Evolutionary conservation across 1,140 invertebrate species (phyloP), one percentile per base, ranked within the genome.

Genomic region (Pararge aegeria): DNA sequence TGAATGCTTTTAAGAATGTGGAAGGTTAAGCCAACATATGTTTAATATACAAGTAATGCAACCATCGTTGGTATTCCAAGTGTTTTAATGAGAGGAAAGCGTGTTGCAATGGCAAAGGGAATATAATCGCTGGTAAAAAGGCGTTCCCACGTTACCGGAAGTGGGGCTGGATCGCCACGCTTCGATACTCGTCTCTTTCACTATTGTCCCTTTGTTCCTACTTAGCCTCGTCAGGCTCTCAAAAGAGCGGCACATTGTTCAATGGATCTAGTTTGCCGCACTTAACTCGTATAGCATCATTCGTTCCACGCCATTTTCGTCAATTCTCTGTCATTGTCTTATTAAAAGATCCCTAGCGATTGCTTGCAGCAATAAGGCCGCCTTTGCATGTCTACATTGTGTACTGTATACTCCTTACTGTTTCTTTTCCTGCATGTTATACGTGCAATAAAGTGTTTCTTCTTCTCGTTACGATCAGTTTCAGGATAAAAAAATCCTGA

Each of bases 111-210:
- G 54, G 54, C 53, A 58, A 21, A 55, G 54, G 67, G 66, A 73
- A 75, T 73, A 80, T 83, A 61, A 64, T 75, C 62, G 65, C 63
- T 60, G 68, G 73, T 78, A 72, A 75, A 78, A 75, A 76, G 75
- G 70, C 67, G 73, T 88, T 88, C 83, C 80, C 83, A 86, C 85
- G 81, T 81, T 71, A 68, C 73, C 73, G 80, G 82, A 87, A 84
- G 68, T 69, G 50, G 69, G 72, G 65, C 68, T 76, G 69, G 73
- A 81, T 75, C 66, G 80, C 76, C 79, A 81, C 80, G 84, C 82
- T 85, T 66, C 73, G 74, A 75, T 83, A 81, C 79, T 83, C 73
- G 75, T 68, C 70, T 78, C 76, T 79, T 80, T 78, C 64, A 76
- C 80, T 74, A 80, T 83, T 82, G 75, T 80, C 73, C 80, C 76